These are phyloP conservation scores for Leucoraja ocellata DNA, from an alignment of 2,797 vertebrate genomes.

Conservation along the genomic window DNA sequence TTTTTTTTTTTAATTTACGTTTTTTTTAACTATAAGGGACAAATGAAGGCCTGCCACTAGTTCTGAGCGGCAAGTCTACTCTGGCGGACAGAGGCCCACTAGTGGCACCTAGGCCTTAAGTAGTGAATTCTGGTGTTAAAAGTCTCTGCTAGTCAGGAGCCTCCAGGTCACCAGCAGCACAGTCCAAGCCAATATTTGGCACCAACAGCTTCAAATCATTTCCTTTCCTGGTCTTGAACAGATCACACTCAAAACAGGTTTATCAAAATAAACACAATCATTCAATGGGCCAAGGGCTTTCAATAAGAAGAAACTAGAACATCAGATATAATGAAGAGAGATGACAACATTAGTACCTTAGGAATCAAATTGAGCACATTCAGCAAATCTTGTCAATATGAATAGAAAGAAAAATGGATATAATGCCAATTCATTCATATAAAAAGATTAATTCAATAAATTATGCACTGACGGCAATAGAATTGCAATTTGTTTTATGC, in stretches of 20 bases:
- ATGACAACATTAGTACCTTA: neutral
- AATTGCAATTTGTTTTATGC: neutral
- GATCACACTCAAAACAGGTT: neutral
- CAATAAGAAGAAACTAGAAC: neutral
- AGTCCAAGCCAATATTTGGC: too few species aligned
- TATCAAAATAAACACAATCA: neutral
- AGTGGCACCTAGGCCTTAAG: too few species aligned
- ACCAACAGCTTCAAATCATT: neutral
- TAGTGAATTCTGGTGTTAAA: too few species aligned
- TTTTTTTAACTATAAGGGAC: too few species aligned
- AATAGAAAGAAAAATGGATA: neutral
- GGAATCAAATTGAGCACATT: conserved; percentile 19
- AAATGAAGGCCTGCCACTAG: too few species aligned
- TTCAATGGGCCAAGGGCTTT: neutral
- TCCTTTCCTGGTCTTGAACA: neutral
- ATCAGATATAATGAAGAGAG: conserved; percentile 11
- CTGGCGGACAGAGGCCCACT: too few species aligned
- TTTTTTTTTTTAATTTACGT: too few species aligned
- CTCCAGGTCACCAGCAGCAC: too few species aligned
- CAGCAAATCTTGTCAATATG: neutral
- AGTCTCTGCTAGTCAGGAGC: too few species aligned
- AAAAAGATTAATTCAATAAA: conserved; percentile 13
- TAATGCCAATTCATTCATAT: neutral
- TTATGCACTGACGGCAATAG: neutral
- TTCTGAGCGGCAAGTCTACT: too few species aligned